Conservation (phyloP, 1,140 invertebrate genomes). For the Melanaphis sacchari region DNA sequence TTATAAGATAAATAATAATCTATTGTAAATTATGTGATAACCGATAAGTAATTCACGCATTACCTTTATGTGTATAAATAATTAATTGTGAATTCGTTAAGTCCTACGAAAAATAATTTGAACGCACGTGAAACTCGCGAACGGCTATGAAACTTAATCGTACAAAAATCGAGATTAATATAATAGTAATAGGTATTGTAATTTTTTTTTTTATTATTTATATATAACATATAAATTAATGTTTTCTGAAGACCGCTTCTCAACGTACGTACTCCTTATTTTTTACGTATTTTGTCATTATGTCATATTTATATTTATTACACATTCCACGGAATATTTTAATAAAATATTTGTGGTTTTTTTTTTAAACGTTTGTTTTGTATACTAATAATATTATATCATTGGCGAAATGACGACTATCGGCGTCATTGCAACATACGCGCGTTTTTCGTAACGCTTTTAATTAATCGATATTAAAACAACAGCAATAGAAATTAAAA, state of each 20-base stretch:
- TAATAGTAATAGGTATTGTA: background rate
- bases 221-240: background rate
- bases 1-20: background rate
- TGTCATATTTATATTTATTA: background rate
- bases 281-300: background rate
- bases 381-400: background rate
- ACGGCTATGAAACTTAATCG: background rate
- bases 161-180: background rate
- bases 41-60: background rate
- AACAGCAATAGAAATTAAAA: background rate
- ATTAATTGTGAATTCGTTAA: background rate
- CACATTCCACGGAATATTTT: background rate
- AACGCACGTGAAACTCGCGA: background rate
- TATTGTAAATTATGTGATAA: background rate
- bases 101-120: background rate
- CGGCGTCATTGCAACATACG: background rate
- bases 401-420: background rate
- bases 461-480: background rate
- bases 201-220: background rate
- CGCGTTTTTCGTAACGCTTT: background rate
- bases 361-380: background rate
- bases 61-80: background rate
- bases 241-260: background rate
- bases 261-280: background rate
- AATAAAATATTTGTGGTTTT: background rate